phyloP scores from a whole-genome alignment of 2,888 invertebrate species.

The Pinctada fucata region DNA sequence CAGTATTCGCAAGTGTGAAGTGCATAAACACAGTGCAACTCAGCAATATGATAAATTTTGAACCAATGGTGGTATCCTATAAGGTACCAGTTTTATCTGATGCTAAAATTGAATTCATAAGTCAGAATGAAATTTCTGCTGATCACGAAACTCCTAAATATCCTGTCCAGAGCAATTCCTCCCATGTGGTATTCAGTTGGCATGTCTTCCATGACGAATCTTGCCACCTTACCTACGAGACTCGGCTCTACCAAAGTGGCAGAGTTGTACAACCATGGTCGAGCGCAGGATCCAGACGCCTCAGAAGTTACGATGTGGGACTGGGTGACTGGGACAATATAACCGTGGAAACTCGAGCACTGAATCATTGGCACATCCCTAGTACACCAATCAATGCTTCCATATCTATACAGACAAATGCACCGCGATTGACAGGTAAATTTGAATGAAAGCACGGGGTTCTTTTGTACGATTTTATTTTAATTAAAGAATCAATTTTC shows the following conservation, averaged over 20 bases:
- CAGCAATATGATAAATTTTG: background rate
- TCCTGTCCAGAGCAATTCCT: background rate
- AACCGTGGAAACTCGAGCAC: background rate
- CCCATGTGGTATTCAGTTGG: background rate
- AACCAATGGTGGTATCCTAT: background rate
- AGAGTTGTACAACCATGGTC: background rate
- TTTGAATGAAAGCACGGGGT: no score
- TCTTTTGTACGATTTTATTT: no score
- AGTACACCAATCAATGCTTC: background rate
- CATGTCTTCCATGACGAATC: background rate
- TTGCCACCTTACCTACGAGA: background rate
- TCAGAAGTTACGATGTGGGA: background rate
- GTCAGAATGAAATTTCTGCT: background rate
- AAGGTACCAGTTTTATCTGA: background rate
- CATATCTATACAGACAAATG: background rate
- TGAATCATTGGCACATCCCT: background rate
- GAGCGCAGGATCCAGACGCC: background rate
- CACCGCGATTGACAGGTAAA: background rate
- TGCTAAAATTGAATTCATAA: background rate
- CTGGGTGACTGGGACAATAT: background rate
- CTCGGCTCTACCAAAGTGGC: background rate
- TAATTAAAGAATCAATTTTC: no score
- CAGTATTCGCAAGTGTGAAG: background rate
- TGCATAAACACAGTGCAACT: conserved; percentile 13
- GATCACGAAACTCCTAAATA: background rate